Conservation (phyloP, 2,113 vertebrate species). For the Entelurus aequoreus region DNA sequence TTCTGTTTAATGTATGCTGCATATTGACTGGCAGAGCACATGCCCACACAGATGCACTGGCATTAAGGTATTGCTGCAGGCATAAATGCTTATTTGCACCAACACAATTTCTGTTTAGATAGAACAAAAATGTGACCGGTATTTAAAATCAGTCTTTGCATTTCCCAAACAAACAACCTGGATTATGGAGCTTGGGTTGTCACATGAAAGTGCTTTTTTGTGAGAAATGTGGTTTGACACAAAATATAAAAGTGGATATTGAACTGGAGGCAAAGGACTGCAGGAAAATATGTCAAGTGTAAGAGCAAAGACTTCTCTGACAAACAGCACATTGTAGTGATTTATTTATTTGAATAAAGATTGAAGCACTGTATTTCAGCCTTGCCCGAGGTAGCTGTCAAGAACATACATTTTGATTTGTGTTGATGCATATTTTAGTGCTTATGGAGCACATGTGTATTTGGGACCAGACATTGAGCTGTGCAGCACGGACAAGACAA, state of each 20-base stretch:
- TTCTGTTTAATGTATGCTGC: conserved; percentile 4
- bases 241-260: conserved; percentile 46
- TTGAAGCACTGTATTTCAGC: conserved; percentile 58
- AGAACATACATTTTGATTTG: conserved; percentile 19
- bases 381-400: conserved; percentile 26
- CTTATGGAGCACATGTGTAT: conserved; percentile 21
- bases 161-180: conserved; percentile 45
- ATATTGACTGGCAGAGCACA: neutral
- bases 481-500: conserved; percentile 46
- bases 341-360: conserved; percentile 65
- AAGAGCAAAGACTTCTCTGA: conserved; percentile 40
- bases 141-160: conserved; percentile 65
- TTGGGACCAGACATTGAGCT: conserved; percentile 29
- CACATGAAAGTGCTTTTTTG: conserved; percentile 62
- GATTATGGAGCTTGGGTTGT: conserved; percentile 55
- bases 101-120: conserved; percentile 23
- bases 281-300: conserved; percentile 37
- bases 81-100: neutral
- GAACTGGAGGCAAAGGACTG: conserved; percentile 50
- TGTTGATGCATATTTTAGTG: conserved; percentile 21
- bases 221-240: conserved; percentile 58
- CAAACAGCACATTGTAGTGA: conserved; percentile 58
- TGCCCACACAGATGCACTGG: neutral
- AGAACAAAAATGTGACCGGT: conserved; percentile 48
- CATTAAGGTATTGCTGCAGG: conserved; percentile 18